Conservation (phyloP, 2,797 vertebrate genomes). For the Cryptoblepharus egeriae region DNA sequence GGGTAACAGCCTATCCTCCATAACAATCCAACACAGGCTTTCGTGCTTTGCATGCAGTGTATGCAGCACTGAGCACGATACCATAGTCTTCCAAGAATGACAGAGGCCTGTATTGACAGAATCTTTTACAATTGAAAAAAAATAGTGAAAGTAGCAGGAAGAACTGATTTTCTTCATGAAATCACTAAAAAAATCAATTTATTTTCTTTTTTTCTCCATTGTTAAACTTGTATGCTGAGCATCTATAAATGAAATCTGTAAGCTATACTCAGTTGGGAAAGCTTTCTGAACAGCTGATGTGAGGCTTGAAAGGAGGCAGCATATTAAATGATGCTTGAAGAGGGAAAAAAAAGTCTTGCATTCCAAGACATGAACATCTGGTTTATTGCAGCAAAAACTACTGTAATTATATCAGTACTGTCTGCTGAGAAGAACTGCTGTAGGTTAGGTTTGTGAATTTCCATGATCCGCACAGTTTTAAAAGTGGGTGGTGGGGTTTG, state of each 20-base stretch:
- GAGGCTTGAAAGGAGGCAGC: constrained; percentile 69
- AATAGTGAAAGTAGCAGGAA: constrained; percentile 34
- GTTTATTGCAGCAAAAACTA: constrained; percentile 74
- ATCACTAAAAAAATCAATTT: constrained; percentile 38
- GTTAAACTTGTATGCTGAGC: background rate
- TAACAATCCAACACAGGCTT: no score
- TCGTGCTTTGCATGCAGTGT: no score
- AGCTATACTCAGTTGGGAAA: constrained; percentile 58
- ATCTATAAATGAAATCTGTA: constrained; percentile 64
- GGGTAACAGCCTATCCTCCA: no score
- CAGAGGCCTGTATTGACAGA: no score
- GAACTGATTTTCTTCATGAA: constrained; percentile 44
- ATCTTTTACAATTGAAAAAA: background rate
- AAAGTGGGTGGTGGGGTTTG: constrained; percentile 44
- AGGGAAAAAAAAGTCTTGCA: constrained; percentile 55
- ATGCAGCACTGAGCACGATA: no score
- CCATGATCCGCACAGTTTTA: constrained; percentile 69
- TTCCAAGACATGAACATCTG: constrained; percentile 71
- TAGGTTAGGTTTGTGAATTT: constrained; percentile 72
- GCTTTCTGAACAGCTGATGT: constrained; percentile 72
- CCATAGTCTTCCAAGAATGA: no score
- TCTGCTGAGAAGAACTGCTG: constrained; percentile 68
- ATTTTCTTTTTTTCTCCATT: constrained; percentile 30
- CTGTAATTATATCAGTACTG: constrained; percentile 74
- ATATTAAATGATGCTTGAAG: constrained; percentile 59